Evolutionary conservation across 2,113 vertebrate genomes (phyloP).

Genomic region (Chaenocephalus aceratus): DNA sequence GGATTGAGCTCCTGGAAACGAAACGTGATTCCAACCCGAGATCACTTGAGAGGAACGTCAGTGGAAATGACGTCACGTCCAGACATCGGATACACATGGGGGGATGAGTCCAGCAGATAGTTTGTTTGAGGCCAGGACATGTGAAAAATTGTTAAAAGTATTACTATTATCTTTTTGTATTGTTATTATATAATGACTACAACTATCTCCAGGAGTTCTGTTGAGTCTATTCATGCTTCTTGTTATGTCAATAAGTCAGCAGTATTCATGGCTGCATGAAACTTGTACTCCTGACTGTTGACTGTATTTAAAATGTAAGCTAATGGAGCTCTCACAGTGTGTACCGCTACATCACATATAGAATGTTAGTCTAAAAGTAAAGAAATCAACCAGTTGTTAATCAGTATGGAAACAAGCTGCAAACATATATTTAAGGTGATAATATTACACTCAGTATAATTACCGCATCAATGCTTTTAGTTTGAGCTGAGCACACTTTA

Average conservation of each 20-base stretch:
- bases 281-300: neutral
- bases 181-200: neutral
- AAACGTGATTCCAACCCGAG: neutral
- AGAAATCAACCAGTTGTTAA: neutral
- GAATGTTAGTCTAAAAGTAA: too few species aligned
- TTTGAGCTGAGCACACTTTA: too few species aligned
- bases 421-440: neutral
- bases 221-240: too few species aligned
- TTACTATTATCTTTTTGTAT: neutral
- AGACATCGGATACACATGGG: conserved; percentile 37
- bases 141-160: neutral
- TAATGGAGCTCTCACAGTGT: neutral
- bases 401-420: neutral
- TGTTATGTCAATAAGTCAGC: neutral
- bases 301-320: neutral
- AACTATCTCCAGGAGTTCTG: too few species aligned
- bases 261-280: neutral
- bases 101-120: conserved; percentile 20
- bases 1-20: neutral
- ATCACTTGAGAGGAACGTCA: conserved; percentile 19
- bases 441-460: neutral
- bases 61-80: conserved; percentile 20
- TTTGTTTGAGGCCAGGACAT: conserved; percentile 20
- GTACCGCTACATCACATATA: neutral
- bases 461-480: too few species aligned